Conservation (phyloP, 2,113 vertebrate species). For the Crocuta crocuta region DNA sequence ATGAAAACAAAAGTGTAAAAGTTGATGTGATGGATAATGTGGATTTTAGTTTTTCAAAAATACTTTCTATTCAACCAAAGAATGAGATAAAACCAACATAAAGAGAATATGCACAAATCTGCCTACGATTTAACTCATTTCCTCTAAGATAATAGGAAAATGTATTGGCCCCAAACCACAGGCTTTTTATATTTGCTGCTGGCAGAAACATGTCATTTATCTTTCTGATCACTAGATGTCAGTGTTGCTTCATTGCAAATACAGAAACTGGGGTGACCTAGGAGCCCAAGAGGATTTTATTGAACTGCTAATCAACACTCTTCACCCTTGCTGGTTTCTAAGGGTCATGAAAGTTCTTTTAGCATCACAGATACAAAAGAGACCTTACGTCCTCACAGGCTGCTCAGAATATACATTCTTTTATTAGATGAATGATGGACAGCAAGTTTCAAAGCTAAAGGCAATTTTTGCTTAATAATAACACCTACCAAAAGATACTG, state of each 20-base stretch:
- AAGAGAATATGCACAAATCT: background rate
- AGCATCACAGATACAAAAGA: constrained; percentile 30
- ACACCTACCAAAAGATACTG: background rate
- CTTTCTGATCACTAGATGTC: constrained; percentile 56
- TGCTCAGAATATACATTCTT: constrained; percentile 17
- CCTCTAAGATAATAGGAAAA: background rate
- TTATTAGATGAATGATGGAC: constrained; percentile 41
- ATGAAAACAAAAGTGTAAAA: background rate
- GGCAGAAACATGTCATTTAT: constrained; percentile 18
- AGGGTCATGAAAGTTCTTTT: constrained; percentile 56
- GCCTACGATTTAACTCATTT: background rate
- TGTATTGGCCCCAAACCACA: background rate
- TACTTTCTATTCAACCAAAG: background rate
- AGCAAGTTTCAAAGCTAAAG: constrained; percentile 57
- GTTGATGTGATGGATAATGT: background rate
- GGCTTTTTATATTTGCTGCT: background rate
- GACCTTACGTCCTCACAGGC: background rate
- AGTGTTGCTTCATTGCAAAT: constrained; percentile 63
- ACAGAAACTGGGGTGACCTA: background rate
- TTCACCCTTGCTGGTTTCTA: constrained; percentile 18
- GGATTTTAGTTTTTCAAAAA: background rate
- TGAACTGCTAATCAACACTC: background rate
- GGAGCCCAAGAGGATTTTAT: constrained; percentile 1
- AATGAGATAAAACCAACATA: background rate
- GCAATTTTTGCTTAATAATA: constrained; percentile 54